phyloP scores from a whole-genome alignment of 2,113 vertebrate genomes.

The Chitala chitala region DNA sequence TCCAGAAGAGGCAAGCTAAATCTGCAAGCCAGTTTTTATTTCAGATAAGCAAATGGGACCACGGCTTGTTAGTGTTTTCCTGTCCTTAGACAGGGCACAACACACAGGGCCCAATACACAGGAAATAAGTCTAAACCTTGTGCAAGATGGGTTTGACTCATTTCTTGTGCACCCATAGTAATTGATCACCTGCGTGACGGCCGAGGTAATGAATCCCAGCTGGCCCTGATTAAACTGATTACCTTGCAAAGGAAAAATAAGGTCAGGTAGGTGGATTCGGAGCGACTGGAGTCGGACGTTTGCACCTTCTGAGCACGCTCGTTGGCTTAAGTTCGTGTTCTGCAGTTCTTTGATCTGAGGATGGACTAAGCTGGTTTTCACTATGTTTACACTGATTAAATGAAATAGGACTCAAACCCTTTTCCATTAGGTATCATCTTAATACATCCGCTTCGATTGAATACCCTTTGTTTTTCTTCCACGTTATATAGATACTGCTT shows the following conservation, averaged over 20 bases:
- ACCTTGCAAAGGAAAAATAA: neutral
- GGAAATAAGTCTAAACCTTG: too few species aligned
- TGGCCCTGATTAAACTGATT: neutral
- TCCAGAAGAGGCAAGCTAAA: neutral
- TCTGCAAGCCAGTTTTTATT: neutral
- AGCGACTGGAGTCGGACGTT: neutral
- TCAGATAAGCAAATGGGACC: neutral
- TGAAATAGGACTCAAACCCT: neutral
- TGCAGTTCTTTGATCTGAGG: neutral
- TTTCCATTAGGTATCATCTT: neutral
- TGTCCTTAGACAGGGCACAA: too few species aligned
- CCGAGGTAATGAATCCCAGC: constrained; percentile 1
- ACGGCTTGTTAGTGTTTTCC: too few species aligned
- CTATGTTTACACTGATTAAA: too few species aligned
- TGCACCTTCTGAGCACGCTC: neutral
- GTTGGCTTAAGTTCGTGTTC: neutral
- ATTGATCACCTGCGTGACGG: neutral
- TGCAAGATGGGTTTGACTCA: neutral
- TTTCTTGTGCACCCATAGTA: neutral
- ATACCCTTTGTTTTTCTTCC: neutral
- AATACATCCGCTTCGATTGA: neutral
- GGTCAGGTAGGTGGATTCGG: neutral
- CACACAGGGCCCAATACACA: too few species aligned
- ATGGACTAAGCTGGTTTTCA: too few species aligned
- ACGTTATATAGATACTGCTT: neutral